Conservation (phyloP, 1,140 invertebrate genomes). For the Calephelis virginiensis region DNA sequence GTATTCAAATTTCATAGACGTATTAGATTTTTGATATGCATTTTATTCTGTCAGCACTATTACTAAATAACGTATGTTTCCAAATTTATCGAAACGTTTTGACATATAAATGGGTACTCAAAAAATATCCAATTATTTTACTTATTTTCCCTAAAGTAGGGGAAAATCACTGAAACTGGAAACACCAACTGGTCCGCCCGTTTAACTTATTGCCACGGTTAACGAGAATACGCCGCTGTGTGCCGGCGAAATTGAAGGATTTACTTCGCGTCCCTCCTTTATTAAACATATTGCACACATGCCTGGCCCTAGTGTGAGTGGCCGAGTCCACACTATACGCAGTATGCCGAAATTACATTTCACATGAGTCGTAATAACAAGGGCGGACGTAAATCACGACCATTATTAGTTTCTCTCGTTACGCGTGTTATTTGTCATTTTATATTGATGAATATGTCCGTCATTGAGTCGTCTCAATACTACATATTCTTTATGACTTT, state of each 20-base stretch:
- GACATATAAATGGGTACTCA: too few species aligned
- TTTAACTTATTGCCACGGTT: slow-evolving; percentile 77
- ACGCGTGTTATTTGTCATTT: slow-evolving; percentile 67
- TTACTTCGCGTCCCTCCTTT: slow-evolving; percentile 76
- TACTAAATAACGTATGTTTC: too few species aligned
- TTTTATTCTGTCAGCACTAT: too few species aligned
- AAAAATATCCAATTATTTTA: too few species aligned
- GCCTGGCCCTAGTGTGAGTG: slow-evolving; percentile 47
- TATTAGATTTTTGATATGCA: too few species aligned
- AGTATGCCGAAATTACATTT: slow-evolving; percentile 76
- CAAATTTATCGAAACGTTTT: too few species aligned
- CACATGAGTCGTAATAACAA: slow-evolving; percentile 78
- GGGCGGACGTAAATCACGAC: slow-evolving; percentile 73
- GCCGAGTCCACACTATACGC: slow-evolving; percentile 48
- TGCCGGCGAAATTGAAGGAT: slow-evolving; percentile 75
- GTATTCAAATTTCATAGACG: too few species aligned
- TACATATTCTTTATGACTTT: not conserved
- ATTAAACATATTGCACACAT: slow-evolving; percentile 76
- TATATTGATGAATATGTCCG: slow-evolving; percentile 50
- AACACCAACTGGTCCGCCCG: slow-evolving; percentile 45
- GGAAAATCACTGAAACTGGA: too few species aligned
- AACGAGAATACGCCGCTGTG: slow-evolving; percentile 76
- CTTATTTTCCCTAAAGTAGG: too few species aligned
- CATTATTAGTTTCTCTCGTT: slow-evolving; percentile 76
- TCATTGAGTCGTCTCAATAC: slow-evolving; percentile 11